phyloP scores from a whole-genome alignment of 2,113 vertebrate species.

The Colius striatus region DNA sequence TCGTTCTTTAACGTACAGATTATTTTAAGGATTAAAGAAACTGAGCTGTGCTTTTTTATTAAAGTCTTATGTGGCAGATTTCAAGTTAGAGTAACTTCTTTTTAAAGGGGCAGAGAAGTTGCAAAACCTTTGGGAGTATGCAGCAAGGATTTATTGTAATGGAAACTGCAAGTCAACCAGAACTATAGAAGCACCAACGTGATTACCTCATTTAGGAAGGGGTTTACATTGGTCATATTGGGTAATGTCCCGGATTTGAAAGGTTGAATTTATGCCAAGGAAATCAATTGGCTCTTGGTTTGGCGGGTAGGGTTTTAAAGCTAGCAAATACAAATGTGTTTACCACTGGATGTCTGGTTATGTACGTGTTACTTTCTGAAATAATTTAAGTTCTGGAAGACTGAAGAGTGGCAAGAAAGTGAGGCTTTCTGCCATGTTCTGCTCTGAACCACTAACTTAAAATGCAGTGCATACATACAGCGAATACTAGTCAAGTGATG shows the following conservation, averaged over 20 bases:
- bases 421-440: background rate
- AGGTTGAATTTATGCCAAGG: slow-evolving; percentile 7
- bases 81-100: background rate
- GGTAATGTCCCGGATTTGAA: slow-evolving; percentile 44
- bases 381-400: background rate
- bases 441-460: background rate
- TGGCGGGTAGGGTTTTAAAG: slow-evolving; percentile 35
- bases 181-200: slow-evolving; percentile 15
- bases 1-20: background rate
- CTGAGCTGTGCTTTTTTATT: background rate
- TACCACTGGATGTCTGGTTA: background rate
- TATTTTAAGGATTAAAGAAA: background rate
- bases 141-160: slow-evolving; percentile 44
- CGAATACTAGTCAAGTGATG: background rate
- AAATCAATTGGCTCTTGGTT: slow-evolving; percentile 54
- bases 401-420: background rate
- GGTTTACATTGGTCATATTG: background rate
- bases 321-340: background rate
- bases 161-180: slow-evolving; percentile 58
- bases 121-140: slow-evolving; percentile 28
- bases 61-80: background rate
- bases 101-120: background rate
- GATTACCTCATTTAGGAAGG: slow-evolving; percentile 52
- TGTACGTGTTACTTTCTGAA: background rate
- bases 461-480: background rate